These are phyloP conservation scores for Accipiter cooperii DNA, from an alignment of 2,113 vertebrate species.

Conservation along the genomic window DNA sequence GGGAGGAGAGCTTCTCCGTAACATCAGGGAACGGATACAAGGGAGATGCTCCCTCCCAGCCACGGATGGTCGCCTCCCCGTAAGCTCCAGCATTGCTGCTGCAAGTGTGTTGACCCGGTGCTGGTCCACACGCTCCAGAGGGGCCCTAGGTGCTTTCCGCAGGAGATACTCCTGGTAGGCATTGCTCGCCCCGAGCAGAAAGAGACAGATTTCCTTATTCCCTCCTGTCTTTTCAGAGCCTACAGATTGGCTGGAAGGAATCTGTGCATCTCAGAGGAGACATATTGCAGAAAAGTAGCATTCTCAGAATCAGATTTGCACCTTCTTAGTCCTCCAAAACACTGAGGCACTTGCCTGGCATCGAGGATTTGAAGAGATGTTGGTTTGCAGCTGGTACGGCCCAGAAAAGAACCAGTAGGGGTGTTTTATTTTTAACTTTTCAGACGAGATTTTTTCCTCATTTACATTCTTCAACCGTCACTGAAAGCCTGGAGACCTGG, in stretches of 20 bases:
- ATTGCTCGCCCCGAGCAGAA: accelerated
- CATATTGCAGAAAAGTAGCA: accelerated
- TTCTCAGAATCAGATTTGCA: neutral
- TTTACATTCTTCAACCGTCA: neutral
- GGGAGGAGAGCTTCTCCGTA: neutral
- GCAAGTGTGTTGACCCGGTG: neutral
- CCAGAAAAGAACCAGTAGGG: neutral
- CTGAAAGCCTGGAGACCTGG: neutral
- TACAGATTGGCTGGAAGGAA: neutral
- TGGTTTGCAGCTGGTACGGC: neutral
- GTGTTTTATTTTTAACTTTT: neutral
- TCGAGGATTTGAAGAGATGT: neutral
- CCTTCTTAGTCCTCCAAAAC: neutral
- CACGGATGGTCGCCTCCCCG: accelerated
- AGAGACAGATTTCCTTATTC: no score
- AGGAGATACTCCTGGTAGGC: neutral
- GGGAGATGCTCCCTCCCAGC: neutral
- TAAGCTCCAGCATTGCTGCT: accelerated
- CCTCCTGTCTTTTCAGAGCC: neutral
- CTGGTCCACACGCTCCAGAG: neutral
- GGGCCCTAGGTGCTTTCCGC: neutral
- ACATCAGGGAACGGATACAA: neutral
- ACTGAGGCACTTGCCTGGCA: neutral
- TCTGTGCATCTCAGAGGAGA: neutral
- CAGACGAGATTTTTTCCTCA: neutral